phyloP scores from a whole-genome alignment of 1,140 invertebrate genomes.

The Bombus soroeensis region DNA sequence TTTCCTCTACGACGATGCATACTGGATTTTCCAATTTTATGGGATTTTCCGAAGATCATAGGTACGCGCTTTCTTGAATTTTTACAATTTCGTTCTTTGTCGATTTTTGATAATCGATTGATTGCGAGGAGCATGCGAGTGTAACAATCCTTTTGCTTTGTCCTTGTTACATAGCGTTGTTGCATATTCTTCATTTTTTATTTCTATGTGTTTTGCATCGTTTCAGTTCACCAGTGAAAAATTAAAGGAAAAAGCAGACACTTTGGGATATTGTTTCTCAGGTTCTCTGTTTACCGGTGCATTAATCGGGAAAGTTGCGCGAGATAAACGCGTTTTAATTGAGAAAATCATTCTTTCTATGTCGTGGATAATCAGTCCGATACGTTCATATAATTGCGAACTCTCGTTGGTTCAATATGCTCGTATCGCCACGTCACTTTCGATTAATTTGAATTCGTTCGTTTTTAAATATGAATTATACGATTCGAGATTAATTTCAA shows the following conservation, averaged over 20 bases:
- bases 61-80: constrained; percentile 18
- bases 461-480: too few species aligned
- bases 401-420: too few species aligned
- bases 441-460: too few species aligned
- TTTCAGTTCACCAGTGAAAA: background rate
- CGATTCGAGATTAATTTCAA: too few species aligned
- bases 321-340: constrained; percentile 27
- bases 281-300: background rate
- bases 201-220: background rate
- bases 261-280: background rate
- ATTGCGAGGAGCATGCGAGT: background rate
- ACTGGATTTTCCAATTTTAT: constrained; percentile 8
- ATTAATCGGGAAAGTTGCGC: background rate
- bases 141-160: background rate
- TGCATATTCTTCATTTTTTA: background rate
- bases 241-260: background rate
- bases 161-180: background rate
- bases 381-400: too few species aligned
- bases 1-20: background rate
- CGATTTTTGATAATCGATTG: too few species aligned
- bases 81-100: background rate
- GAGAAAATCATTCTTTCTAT: background rate
- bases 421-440: too few species aligned
- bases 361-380: too few species aligned
- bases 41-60: background rate